phyloP scores from a whole-genome alignment of 2,113 vertebrate genomes.

The Cinclus cinclus region DNA sequence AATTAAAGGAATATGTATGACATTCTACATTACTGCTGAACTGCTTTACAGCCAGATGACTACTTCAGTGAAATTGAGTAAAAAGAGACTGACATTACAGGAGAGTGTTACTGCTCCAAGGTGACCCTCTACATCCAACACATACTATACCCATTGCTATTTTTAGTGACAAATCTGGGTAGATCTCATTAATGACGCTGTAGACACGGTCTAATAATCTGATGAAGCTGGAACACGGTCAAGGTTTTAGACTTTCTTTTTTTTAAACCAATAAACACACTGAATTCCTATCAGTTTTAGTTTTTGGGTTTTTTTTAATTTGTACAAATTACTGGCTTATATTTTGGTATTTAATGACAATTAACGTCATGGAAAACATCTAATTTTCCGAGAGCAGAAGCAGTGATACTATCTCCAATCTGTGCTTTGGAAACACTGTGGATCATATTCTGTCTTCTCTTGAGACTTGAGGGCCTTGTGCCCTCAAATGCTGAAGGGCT shows the following conservation, averaged over 20 bases:
- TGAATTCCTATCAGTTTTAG: background rate
- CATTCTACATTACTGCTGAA: slow-evolving; percentile 53
- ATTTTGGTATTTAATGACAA: background rate
- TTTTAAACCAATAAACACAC: background rate
- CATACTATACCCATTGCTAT: slow-evolving; percentile 11
- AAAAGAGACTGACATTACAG: slow-evolving; percentile 46
- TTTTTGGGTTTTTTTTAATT: background rate
- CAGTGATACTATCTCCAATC: background rate
- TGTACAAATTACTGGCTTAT: background rate
- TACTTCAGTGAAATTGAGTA: slow-evolving; percentile 20
- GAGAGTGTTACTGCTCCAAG: slow-evolving; percentile 12
- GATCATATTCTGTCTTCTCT: background rate
- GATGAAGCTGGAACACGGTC: slow-evolving; percentile 34
- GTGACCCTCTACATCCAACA: slow-evolving; percentile 12
- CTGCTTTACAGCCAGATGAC: slow-evolving; percentile 58
- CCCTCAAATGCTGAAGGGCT: background rate
- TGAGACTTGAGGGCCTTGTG: background rate
- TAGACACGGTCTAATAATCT: slow-evolving; percentile 26
- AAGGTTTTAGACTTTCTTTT: background rate
- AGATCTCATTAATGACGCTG: slow-evolving; percentile 27
- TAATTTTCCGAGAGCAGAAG: background rate
- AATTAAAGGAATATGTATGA: slow-evolving; percentile 71
- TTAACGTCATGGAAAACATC: background rate
- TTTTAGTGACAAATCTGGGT: slow-evolving; percentile 53
- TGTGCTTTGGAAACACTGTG: background rate